Conservation (phyloP, 1,140 invertebrate genomes). For the Drosophila equinoxialis region DNA sequence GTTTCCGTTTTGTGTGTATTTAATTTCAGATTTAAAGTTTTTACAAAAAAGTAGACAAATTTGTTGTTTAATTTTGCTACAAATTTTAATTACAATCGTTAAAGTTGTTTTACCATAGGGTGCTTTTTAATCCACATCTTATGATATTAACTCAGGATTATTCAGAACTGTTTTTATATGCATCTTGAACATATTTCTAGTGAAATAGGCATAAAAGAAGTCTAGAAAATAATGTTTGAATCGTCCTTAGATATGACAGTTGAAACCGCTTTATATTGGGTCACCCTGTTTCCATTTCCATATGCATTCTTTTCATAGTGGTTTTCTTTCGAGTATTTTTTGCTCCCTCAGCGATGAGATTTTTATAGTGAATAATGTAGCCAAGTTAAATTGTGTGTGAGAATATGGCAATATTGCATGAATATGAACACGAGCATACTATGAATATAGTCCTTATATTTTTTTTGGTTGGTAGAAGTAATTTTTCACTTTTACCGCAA, state of each 20-base stretch:
- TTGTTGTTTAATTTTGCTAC: not conserved
- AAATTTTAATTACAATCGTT: not conserved
- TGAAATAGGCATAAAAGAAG: too few species aligned
- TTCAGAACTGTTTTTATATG: too few species aligned
- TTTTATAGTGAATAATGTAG: constrained; percentile 53
- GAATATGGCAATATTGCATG: constrained; percentile 26
- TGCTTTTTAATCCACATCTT: too few species aligned
- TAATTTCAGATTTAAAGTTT: not conserved
- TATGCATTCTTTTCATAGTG: not conserved
- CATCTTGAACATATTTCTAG: too few species aligned
- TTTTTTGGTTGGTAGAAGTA: constrained; percentile 43
- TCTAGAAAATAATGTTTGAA: too few species aligned
- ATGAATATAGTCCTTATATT: not conserved
- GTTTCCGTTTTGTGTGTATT: constrained; percentile 20
- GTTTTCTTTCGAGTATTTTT: constrained; percentile 35
- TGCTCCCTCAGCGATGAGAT: constrained; percentile 27
- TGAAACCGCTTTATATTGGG: too few species aligned
- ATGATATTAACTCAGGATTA: too few species aligned
- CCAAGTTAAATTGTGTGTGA: constrained; percentile 69
- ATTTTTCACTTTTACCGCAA: constrained; percentile 80
- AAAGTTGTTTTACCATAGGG: not conserved
- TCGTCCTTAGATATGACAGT: too few species aligned
- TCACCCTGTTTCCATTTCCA: too few species aligned
- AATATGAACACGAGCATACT: not conserved
- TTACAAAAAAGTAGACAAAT: not conserved